Percentiles rank a stretch among this genome's conserved stretches.
phyloP scores from a whole-genome alignment of 2,113 vertebrate species.

The Miniopterus natalensis region DNA sequence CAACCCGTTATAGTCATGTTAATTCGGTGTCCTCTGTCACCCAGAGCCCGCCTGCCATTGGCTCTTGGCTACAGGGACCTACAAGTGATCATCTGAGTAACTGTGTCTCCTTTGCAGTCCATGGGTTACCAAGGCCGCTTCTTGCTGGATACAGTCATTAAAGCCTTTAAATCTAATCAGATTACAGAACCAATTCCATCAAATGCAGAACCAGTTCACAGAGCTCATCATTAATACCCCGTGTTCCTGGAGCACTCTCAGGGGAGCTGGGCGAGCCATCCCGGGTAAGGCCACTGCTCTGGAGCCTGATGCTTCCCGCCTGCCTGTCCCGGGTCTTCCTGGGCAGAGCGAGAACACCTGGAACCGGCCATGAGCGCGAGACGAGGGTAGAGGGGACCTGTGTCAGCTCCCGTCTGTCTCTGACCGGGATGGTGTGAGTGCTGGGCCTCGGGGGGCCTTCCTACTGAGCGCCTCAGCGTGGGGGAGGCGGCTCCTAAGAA shows the following conservation, averaged over 20 bases:
- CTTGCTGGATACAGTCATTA: neutral
- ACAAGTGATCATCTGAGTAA: neutral
- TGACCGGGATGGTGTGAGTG: neutral
- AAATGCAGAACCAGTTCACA: neutral
- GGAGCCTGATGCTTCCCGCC: neutral
- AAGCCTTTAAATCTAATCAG: neutral
- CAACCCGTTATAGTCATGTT: neutral
- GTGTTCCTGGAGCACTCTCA: neutral
- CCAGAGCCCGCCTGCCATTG: neutral
- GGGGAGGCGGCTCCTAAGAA: neutral
- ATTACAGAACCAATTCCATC: neutral
- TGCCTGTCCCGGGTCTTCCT: neutral
- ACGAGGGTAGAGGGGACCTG: neutral
- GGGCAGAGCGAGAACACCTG: neutral
- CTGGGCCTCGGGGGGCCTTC: neutral
- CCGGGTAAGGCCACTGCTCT: neutral
- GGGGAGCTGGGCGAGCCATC: neutral
- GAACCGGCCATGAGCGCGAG: neutral
- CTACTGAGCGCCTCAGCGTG: accelerated
- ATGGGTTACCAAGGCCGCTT: too few relatives aligned
- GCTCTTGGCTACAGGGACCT: neutral
- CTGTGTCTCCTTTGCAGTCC: neutral
- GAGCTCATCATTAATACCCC: neutral
- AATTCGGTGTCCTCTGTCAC: neutral
- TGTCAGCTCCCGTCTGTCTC: neutral